Conservation (phyloP, 2,797 vertebrate species). For the Etheostoma nigrum region DNA sequence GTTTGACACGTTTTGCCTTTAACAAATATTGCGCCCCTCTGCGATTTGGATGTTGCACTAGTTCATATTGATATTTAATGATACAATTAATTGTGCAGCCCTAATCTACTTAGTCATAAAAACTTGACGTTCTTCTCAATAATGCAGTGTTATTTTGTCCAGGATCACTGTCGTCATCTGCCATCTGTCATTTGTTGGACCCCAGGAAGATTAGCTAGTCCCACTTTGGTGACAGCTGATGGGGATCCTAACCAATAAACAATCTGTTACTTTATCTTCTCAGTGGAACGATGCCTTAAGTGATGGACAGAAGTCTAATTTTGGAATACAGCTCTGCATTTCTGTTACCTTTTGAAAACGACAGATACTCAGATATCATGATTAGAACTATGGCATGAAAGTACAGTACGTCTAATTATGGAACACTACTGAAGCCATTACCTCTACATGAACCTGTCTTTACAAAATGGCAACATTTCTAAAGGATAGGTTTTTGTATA, state of each 20-base stretch:
- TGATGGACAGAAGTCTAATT: constrained; percentile 10
- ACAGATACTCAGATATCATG: background rate
- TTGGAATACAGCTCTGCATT: background rate
- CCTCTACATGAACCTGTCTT: constrained; percentile 5
- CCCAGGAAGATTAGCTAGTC: too few relatives aligned
- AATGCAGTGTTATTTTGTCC: background rate
- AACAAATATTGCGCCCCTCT: too few relatives aligned
- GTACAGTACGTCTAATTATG: constrained; percentile 11
- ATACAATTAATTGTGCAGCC: too few relatives aligned
- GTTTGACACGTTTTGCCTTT: too few relatives aligned
- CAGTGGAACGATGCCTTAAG: background rate
- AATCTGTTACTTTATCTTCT: background rate
- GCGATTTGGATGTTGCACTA: too few relatives aligned
- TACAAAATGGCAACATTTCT: background rate
- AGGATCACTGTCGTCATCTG: background rate
- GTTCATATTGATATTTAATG: too few relatives aligned
- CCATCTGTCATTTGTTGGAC: too few relatives aligned
- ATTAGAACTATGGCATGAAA: constrained; percentile 13
- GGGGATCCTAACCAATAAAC: too few relatives aligned
- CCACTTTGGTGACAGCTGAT: too few relatives aligned
- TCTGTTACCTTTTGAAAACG: constrained; percentile 1
- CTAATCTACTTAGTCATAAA: background rate
- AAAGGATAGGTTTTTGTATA: constrained; percentile 3
- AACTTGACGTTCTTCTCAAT: background rate
- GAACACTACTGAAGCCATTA: background rate